phyloP scores from a whole-genome alignment of 92 coral and sea anemone species.

The Hydrozoanthus gracilis region DNA sequence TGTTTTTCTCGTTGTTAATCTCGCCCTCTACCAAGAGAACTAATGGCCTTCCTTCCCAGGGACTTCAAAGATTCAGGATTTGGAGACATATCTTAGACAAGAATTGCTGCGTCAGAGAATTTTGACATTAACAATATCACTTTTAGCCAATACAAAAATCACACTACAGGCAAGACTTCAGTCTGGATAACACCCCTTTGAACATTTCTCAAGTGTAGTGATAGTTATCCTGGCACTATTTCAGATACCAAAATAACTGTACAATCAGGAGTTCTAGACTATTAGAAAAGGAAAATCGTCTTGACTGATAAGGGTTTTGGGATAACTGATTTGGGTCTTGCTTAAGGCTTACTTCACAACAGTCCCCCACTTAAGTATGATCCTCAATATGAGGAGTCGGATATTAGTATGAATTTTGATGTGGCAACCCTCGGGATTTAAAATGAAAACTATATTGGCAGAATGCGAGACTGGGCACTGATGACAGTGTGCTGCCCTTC shows the following conservation, averaged over 20 bases:
- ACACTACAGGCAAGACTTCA: slow-evolving; percentile 61
- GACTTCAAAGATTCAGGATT: slow-evolving; percentile 48
- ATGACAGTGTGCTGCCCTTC: neutral
- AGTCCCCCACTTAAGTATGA: slow-evolving; percentile 2
- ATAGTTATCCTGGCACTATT: slow-evolving; percentile 56
- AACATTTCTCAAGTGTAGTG: slow-evolving; percentile 44
- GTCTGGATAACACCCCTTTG: slow-evolving; percentile 62
- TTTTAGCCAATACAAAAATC: slow-evolving; percentile 58
- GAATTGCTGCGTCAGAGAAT: slow-evolving; percentile 51
- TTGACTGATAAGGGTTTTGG: slow-evolving; percentile 56
- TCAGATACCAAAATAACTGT: slow-evolving; percentile 37
- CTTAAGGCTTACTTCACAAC: slow-evolving; percentile 39
- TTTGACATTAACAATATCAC: slow-evolving; percentile 61
- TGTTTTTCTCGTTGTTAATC: slow-evolving; percentile 37
- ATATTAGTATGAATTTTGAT: no score
- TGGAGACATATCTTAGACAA: slow-evolving; percentile 43
- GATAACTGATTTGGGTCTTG: slow-evolving; percentile 38
- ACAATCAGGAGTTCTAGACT: slow-evolving; percentile 46
- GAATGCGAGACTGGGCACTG: slow-evolving; percentile 58
- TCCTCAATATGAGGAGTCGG: neutral
- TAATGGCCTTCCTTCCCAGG: slow-evolving; percentile 38
- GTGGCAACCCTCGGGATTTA: no score
- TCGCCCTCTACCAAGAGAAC: slow-evolving; percentile 43
- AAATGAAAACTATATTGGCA: slow-evolving; percentile 35
- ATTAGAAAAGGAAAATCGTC: neutral